Conservation (phyloP, 2,113 vertebrate species). For the Nothocercus nigrocapillus region DNA sequence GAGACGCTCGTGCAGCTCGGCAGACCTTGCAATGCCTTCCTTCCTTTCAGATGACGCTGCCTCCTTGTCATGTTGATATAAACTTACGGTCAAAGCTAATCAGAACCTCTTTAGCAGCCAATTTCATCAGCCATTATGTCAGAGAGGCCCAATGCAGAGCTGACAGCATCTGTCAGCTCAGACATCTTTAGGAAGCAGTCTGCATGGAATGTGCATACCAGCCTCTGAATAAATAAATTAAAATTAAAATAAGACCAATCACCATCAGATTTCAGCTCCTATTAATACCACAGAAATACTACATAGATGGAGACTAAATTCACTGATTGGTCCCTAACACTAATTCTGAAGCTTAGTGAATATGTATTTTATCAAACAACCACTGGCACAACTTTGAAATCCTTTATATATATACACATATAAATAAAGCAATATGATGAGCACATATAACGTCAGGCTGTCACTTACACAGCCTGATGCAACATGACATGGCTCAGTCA, state of each 20-base stretch:
- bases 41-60: neutral
- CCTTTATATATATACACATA: neutral
- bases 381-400: neutral
- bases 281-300: neutral
- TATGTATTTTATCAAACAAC: neutral
- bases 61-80: neutral
- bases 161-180: neutral
- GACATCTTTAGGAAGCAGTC: neutral
- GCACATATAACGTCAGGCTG: slow-evolving; percentile 12
- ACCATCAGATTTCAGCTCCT: neutral
- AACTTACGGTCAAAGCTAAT: neutral
- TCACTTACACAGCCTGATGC: slow-evolving; percentile 28
- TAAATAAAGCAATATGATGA: neutral
- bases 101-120: neutral
- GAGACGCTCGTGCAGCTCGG: neutral
- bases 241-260: neutral
- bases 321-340: neutral
- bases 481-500: slow-evolving; percentile 43
- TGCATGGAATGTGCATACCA: neutral
- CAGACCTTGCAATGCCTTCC: neutral
- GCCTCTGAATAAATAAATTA: neutral
- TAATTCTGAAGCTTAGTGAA: neutral
- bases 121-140: neutral
- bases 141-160: neutral
- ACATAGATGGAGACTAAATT: neutral